Evolutionary conservation across 1,140 invertebrate genomes (phyloP).

Genomic region (Stegodyphus mimosarum): DNA sequence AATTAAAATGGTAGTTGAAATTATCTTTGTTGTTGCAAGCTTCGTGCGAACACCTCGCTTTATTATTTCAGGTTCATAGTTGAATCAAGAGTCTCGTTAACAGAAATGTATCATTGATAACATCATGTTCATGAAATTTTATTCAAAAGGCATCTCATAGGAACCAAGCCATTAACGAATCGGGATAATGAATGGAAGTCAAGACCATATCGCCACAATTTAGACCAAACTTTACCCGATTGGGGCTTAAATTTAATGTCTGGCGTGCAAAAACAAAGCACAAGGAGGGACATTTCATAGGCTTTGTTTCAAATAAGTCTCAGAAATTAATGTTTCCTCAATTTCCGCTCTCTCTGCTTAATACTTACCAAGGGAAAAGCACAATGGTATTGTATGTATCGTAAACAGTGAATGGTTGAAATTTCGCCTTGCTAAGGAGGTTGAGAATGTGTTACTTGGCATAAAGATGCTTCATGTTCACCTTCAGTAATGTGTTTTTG

Average conservation of each 20-base stretch:
- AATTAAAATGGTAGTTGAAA: no score
- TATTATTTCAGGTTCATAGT: no score
- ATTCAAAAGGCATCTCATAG: no score
- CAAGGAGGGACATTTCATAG: background rate
- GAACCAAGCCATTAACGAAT: no score
- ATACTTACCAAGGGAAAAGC: background rate
- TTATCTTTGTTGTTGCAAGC: no score
- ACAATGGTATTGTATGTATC: background rate
- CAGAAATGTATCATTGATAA: no score
- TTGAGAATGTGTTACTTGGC: background rate
- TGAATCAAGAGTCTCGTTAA: no score
- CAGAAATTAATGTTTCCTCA: background rate
- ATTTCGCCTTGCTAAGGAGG: background rate
- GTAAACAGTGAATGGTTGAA: background rate
- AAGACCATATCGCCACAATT: no score
- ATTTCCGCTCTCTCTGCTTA: background rate
- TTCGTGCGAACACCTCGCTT: no score
- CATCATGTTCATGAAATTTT: no score
- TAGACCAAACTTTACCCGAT: background rate
- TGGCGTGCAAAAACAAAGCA: background rate
- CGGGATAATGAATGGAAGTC: no score
- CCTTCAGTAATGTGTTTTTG: background rate
- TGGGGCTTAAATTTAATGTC: background rate
- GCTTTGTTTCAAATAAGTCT: background rate
- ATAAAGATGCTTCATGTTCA: conserved; percentile 25